A percentile compares a stretch with the other conserved stretches of the same genome.
Conservation (phyloP, 2,888 invertebrate species). For the Drosophila formosana region DNA sequence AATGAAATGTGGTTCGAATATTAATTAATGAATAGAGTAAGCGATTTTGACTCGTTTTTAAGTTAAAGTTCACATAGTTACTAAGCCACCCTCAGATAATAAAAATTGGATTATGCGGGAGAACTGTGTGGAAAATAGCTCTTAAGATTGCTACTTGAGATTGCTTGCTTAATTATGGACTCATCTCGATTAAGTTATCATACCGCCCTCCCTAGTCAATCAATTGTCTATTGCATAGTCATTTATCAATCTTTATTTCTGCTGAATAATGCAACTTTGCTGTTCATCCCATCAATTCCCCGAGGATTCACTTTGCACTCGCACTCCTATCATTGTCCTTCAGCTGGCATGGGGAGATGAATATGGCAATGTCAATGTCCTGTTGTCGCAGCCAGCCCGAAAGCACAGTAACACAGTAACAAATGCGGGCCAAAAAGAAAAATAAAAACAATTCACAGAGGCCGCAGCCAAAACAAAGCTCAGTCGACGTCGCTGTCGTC, state of each 20-base stretch:
- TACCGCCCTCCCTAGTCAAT: not conserved
- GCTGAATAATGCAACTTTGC: conserved; percentile 2
- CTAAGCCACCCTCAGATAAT: not conserved
- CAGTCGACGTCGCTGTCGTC: conserved; percentile 22
- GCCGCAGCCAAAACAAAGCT: conserved; percentile 55
- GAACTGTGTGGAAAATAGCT: not conserved
- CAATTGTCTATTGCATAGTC: not conserved
- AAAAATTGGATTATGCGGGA: not conserved
- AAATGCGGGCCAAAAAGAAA: conserved; percentile 3
- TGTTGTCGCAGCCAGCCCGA: conserved; percentile 48
- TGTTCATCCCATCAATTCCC: not conserved
- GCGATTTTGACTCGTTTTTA: not conserved
- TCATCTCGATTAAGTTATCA: not conserved
- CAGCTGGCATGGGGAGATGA: conserved; percentile 1
- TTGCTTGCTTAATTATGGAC: not conserved
- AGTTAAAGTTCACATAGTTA: not conserved
- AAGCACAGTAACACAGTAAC: conserved; percentile 32
- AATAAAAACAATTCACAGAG: conserved; percentile 55
- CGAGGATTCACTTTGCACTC: not conserved
- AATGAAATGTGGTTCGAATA: not conserved
- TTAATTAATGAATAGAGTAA: not conserved
- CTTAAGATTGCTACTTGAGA: not conserved
- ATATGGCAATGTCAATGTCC: conserved; percentile 58
- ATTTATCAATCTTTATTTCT: not conserved
- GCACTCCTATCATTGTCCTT: not conserved